A percentile compares a stretch with the other conserved stretches of the same genome.
These are phyloP conservation scores for Uloborus diversus DNA, from an alignment of 1,140 invertebrate genomes.

Conservation along the genomic window DNA sequence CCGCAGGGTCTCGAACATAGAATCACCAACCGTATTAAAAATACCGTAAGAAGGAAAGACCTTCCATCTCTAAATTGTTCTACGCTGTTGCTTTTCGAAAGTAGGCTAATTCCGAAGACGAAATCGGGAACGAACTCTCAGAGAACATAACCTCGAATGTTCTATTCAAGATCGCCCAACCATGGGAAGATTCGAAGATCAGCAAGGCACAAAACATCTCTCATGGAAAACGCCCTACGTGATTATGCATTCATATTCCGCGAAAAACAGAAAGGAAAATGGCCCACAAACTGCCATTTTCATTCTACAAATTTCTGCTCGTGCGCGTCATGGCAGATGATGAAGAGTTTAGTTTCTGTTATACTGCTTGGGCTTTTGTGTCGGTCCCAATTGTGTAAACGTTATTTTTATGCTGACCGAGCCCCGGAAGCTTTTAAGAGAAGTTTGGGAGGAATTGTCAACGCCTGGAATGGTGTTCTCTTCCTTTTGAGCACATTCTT, in stretches of 20 bases:
- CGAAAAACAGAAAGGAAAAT: neutral
- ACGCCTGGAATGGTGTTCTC: no score
- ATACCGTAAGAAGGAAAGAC: conserved; percentile 20
- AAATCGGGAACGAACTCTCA: neutral
- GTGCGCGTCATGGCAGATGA: no score
- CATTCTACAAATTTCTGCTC: no score
- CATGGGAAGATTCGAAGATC: neutral
- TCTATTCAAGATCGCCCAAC: neutral
- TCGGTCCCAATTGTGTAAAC: no score
- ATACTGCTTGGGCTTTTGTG: no score
- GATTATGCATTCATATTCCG: neutral
- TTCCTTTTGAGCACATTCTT: no score
- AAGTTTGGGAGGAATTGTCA: no score
- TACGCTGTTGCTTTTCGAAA: conserved; percentile 25
- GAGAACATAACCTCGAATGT: conserved; percentile 14
- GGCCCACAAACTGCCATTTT: no score
- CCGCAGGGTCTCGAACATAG: neutral
- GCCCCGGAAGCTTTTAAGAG: no score
- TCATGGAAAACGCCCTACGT: neutral
- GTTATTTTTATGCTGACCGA: no score
- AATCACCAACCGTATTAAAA: no score
- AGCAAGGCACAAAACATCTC: neutral
- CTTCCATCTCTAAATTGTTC: conserved; percentile 23
- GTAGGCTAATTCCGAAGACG: conserved; percentile 27
- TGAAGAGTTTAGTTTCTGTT: no score